A percentile compares a stretch with the other conserved stretches of the same genome.
Conservation (phyloP, 2,113 vertebrate species). For the Microtus montanus region DNA sequence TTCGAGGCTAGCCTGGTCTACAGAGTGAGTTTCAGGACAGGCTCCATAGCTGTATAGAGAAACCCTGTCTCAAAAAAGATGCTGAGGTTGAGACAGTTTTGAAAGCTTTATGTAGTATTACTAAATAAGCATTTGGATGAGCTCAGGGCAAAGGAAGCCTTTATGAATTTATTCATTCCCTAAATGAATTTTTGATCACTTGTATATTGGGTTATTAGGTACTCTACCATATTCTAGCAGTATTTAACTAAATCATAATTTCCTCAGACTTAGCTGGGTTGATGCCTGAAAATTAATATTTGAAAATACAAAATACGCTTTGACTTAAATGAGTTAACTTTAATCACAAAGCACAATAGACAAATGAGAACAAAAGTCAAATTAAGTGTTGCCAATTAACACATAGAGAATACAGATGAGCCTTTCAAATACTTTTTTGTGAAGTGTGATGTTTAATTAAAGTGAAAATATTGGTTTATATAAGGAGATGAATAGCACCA, state of each 20-base stretch:
- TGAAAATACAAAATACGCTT: background rate
- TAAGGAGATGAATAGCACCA: background rate
- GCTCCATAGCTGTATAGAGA: too few relatives aligned
- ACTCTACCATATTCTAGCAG: background rate
- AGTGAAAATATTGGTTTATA: background rate
- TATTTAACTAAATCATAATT: background rate
- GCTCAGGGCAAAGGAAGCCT: background rate
- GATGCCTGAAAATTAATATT: background rate
- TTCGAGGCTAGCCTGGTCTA: too few relatives aligned
- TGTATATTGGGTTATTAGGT: background rate
- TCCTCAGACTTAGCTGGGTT: background rate
- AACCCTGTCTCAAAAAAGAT: background rate
- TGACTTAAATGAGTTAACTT: background rate
- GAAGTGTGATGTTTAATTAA: background rate
- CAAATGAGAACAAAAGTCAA: background rate
- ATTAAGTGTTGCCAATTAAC: background rate
- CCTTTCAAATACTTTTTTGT: background rate
- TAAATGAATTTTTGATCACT: background rate
- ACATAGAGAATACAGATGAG: background rate
- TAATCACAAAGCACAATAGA: background rate
- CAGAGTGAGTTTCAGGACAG: too few relatives aligned
- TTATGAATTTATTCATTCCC: background rate
- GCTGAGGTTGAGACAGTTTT: background rate
- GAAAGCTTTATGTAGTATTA: background rate
- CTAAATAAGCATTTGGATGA: background rate